Evolutionary conservation across 2,797 vertebrate genomes (phyloP), one percentile per base, ranked within the genome.

Genomic region (Rhinatrema bivittatum): DNA sequence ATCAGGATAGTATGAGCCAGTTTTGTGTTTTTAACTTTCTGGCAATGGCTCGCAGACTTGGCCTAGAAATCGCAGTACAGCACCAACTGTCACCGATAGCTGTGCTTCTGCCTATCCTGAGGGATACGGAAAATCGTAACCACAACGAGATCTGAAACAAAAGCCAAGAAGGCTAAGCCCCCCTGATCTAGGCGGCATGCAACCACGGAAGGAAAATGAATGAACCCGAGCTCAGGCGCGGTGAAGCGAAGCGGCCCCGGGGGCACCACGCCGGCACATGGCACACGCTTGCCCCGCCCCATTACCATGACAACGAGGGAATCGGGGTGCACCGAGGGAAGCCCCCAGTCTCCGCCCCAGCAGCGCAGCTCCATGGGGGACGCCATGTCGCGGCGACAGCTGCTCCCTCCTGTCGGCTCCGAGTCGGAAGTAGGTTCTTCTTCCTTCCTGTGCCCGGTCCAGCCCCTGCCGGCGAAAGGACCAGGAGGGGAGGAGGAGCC

Each of bases 321-420:
- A 53, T 97, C 91, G 28, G 82, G 85, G 72, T 98, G 92, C 12
- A 96, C 78, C 7, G 95, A 97, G 3, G 93, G 95, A 42, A 98
- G 71, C 31, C 90, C 93, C 94, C 94, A 98, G 32, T 76, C 95
- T 34, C 83, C 90, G 46, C 89, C 93, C 95, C 93, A 98, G 68
- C 92, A 98, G 43, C 81, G 80, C 61, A 98, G 87, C 69, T 95
- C 88, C 85, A 97, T 88, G 81, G 88, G 74, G 53, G 87, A 78
- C 74, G 88, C 90, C 90, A 95, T 92, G 11, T 42, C 20, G 14
- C 48, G 1, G 19, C 39, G 46, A 46, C 53, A 42, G 36, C 55
- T 47, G 5, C 13, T 19, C 27, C 16, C 43, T 46, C n/a, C n/a
- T n/a, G n/a, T n/a, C n/a, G n/a, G n/a, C n/a, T n/a, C n/a, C n/a